Base-by-base conservation (phyloP, 2,797 vertebrate genomes). In the Sebastiscus albofasciatus region DNA sequence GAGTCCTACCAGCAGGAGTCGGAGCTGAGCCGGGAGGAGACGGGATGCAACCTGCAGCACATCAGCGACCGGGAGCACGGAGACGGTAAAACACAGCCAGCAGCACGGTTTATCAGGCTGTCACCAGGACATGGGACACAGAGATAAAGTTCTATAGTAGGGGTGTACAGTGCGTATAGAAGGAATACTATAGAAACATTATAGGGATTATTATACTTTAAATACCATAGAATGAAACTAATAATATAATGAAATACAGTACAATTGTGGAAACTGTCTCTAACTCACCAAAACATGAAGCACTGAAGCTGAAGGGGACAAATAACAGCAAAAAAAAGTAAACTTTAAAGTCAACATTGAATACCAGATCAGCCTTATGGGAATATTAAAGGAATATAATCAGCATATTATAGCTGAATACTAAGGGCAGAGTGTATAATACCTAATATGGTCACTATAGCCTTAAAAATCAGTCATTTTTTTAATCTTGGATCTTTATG, bases 31-130 rank as follows among this genome's bases (percentile, higher is more conserved):
- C 92, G 96, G 70, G 97, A 97, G 89, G 97, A 97, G 90, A 97
- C 97, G 16, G 96, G 95, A 33, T 96, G 97, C 91, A 97, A 96
- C 94, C 95, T 98, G 91, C 97, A 98, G 95, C 97, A 98, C 95
- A 98, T 97, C 96, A 97, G 97, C 93, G 97, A 97, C 94, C 80
- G 97, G 62, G 97, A 98, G 91, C 97, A 97, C 94, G 95, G 97
- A 26, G 96, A 97, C 87, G 97, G 97, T 97, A 93, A 95, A 22
- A 67, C 42, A 8, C 5, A 7, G 0, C 0, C 5, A 7, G 0
- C 0, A 8, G 1, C 12, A 13, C 24, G 16, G 8, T 26, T 33
- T 9, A 2, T 39, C 14, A 26, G 7, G 1, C 3, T 61, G 26
- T 24, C 49, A n/a, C 2, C 22, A 1, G 2, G 36, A 31, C 6